Percentiles rank a stretch among this genome's conserved stretches.
phyloP scores from a whole-genome alignment of 2,888 invertebrate genomes.

The Orthosia gothica region DNA sequence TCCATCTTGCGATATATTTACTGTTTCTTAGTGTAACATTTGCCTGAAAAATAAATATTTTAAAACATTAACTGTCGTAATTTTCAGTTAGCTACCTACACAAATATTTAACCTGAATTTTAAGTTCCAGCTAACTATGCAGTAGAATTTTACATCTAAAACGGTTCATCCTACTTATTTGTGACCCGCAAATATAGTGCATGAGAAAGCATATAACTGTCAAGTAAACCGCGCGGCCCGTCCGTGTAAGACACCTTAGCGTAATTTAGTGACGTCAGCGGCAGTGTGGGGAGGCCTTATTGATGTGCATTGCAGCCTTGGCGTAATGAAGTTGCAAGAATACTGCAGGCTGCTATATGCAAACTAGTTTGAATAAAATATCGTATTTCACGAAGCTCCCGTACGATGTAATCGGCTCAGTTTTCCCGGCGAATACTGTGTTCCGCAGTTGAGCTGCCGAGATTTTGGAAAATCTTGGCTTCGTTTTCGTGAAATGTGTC shows the following conservation, averaged over 20 bases:
- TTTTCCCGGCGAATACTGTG: conserved; percentile 43
- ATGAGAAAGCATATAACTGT: conserved; percentile 74
- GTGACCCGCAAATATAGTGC: conserved; percentile 75
- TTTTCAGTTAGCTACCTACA: not conserved
- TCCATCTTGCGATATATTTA: conserved; percentile 29
- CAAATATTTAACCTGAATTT: conserved; percentile 4
- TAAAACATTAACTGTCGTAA: not conserved
- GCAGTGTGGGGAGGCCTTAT: conserved; percentile 51
- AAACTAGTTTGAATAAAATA: conserved; percentile 56
- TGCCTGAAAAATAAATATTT: conserved; percentile 3
- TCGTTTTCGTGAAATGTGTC: conserved; percentile 38
- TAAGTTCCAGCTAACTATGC: not conserved
- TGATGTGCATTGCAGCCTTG: conserved; percentile 62
- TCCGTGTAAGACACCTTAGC: conserved; percentile 64
- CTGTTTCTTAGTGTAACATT: conserved; percentile 2
- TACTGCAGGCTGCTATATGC: conserved; percentile 43
- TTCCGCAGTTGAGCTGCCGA: conserved; percentile 24
- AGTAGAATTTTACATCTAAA: conserved; percentile 14
- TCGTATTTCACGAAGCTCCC: conserved; percentile 48
- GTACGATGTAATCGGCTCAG: conserved; percentile 51
- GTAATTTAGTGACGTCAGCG: conserved; percentile 57
- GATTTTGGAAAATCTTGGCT: conserved; percentile 51
- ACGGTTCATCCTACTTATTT: conserved; percentile 62
- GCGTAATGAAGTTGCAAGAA: conserved; percentile 61
- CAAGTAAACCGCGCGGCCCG: conserved; percentile 71